phyloP scores from a whole-genome alignment of 2,888 invertebrate species.

The Pycnomerus fuliginosus region DNA sequence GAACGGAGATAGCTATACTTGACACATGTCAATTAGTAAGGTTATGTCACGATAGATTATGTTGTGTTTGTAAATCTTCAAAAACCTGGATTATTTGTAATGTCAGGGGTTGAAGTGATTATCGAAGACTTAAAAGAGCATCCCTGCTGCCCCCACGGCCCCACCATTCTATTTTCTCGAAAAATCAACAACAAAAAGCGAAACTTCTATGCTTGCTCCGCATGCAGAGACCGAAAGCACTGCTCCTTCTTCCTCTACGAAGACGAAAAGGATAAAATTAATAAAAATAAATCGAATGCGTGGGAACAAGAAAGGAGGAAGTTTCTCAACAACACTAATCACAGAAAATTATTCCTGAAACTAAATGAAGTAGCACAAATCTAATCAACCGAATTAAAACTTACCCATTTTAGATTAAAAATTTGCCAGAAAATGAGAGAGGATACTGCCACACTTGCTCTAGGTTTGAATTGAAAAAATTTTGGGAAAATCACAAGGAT shows the following conservation, averaged over 20 bases:
- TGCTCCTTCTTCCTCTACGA: constrained; percentile 69
- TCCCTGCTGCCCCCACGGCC: constrained; percentile 76
- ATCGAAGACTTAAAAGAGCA: constrained; percentile 60
- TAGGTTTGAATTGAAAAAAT: constrained; percentile 52
- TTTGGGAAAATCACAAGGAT: constrained; percentile 54
- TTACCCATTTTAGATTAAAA: constrained; percentile 50
- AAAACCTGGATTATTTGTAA: no score
- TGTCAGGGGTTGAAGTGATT: constrained; percentile 56
- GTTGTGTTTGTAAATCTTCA: no score
- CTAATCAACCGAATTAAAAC: no score
- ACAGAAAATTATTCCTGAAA: constrained; percentile 55
- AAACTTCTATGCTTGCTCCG: constrained; percentile 79
- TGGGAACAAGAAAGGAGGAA: constrained; percentile 56
- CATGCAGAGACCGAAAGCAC: constrained; percentile 75
- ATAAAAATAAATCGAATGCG: constrained; percentile 45
- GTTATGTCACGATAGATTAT: no score
- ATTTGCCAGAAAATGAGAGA: constrained; percentile 53
- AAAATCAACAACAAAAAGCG: constrained; percentile 47
- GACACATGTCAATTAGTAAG: no score
- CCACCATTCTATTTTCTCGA: constrained; percentile 69
- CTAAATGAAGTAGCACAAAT: constrained; percentile 59
- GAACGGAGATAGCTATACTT: no score
- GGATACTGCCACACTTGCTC: constrained; percentile 68
- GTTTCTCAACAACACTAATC: constrained; percentile 56
- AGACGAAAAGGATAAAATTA: constrained; percentile 54